These are phyloP conservation scores for Mungos mungo DNA, from an alignment of 2,113 vertebrate species.

Conservation along the genomic window DNA sequence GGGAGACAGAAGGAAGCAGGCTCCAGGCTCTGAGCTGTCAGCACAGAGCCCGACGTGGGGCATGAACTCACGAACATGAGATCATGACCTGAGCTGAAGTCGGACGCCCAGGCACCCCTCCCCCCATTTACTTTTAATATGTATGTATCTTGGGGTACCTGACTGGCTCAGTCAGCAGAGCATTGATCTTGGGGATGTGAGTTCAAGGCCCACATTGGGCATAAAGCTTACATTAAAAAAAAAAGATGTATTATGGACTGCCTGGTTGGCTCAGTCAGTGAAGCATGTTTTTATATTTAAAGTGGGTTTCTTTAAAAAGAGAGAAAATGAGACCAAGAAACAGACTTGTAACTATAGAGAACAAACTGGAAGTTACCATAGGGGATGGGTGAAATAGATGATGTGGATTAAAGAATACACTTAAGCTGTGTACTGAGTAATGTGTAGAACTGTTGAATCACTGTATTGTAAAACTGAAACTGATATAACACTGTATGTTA, in stretches of 20 bases:
- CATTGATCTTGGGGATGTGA: neutral
- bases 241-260: too few species aligned
- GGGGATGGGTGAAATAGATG: neutral
- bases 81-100: too few species aligned
- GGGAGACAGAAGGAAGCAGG: too few species aligned
- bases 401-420: neutral
- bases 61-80: too few species aligned
- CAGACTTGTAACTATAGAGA: neutral
- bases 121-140: neutral
- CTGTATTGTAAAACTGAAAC: neutral
- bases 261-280: too few species aligned
- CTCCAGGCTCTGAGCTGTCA: too few species aligned
- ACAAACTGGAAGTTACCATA: neutral
- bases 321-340: neutral
- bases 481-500: neutral
- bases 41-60: too few species aligned
- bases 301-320: neutral
- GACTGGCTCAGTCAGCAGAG: neutral
- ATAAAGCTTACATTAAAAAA: neutral
- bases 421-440: neutral
- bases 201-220: neutral
- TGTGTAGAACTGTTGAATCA: neutral
- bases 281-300: neutral
- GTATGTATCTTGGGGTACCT: neutral
- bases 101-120: too few species aligned